Percentiles rank a stretch among this genome's conserved stretches.
Evolutionary conservation across 2,113 vertebrate species (phyloP).

Genomic region (Pangasianodon hypophthalmus): DNA sequence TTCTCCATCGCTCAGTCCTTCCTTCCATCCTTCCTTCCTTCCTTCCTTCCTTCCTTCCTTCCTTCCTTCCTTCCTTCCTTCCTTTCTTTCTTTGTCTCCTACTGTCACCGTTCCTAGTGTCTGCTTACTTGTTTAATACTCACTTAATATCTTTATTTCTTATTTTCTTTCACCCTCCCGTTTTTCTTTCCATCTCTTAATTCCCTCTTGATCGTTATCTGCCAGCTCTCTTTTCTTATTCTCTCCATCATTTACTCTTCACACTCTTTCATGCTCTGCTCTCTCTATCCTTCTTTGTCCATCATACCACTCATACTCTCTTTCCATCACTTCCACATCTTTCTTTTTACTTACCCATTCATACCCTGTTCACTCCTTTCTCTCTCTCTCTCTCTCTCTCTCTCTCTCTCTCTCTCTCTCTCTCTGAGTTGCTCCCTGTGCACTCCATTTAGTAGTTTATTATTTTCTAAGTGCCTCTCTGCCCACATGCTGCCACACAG

Average conservation of each 20-base stretch:
- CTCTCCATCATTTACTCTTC: not conserved
- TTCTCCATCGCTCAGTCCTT: not conserved
- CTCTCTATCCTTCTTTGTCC: not conserved
- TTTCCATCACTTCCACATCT: not conserved
- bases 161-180: not conserved
- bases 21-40: not conserved
- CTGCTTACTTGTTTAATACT: too few species aligned
- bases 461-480: conserved; percentile 41
- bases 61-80: not conserved
- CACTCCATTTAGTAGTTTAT: conserved; percentile 32
- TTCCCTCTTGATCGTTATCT: not conserved
- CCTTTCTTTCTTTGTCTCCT: not conserved
- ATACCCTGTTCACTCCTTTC: not conserved
- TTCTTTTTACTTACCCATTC: not conserved
- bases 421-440: not conserved
- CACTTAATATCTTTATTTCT: not conserved
- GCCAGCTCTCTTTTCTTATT: not conserved
- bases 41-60: not conserved
- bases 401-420: not conserved
- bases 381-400: not conserved
- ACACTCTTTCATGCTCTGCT: not conserved
- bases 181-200: not conserved
- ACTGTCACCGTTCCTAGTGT: not conserved
- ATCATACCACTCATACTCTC: not conserved
- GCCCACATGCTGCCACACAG: conserved; percentile 53